These are phyloP conservation scores for Pygocentrus nattereri DNA, from an alignment of 2,797 vertebrate species.

Conservation along the genomic window DNA sequence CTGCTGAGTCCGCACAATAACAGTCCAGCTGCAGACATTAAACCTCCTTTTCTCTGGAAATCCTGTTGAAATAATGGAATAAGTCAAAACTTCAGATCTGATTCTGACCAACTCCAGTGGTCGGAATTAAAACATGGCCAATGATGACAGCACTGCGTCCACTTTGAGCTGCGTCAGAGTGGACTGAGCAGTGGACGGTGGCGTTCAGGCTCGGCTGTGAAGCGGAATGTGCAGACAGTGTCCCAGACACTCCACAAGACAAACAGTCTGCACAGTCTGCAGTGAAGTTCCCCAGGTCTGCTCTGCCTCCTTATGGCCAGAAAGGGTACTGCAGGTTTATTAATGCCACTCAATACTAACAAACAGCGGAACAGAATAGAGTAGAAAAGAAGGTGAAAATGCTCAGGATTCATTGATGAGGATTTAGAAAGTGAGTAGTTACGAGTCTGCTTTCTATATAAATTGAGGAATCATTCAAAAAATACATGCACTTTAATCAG, in stretches of 20 bases:
- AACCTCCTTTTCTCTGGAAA: background rate
- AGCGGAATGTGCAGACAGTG: conserved; percentile 16
- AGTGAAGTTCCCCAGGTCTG: conserved; percentile 1
- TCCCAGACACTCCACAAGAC: background rate
- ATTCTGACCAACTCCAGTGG: conserved; percentile 10
- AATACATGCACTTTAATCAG: too few species aligned
- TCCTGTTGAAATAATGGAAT: background rate
- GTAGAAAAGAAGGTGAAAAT: background rate
- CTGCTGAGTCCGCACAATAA: background rate
- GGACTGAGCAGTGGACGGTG: background rate
- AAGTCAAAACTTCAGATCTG: background rate
- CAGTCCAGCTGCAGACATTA: background rate
- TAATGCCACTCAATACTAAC: background rate
- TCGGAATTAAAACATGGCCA: background rate
- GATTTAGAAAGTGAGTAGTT: too few species aligned
- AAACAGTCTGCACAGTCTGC: conserved; percentile 13
- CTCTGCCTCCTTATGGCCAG: conserved; percentile 53
- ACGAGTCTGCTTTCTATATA: too few species aligned
- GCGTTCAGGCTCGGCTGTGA: background rate
- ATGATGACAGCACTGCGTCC: background rate
- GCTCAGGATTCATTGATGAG: too few species aligned
- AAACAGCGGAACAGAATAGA: background rate
- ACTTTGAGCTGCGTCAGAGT: background rate
- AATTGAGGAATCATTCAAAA: too few species aligned
- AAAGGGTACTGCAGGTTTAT: conserved; percentile 6